These are phyloP conservation scores for Brachionichthys hirsutus DNA, from an alignment of 2,113 vertebrate genomes.

Conservation along the genomic window DNA sequence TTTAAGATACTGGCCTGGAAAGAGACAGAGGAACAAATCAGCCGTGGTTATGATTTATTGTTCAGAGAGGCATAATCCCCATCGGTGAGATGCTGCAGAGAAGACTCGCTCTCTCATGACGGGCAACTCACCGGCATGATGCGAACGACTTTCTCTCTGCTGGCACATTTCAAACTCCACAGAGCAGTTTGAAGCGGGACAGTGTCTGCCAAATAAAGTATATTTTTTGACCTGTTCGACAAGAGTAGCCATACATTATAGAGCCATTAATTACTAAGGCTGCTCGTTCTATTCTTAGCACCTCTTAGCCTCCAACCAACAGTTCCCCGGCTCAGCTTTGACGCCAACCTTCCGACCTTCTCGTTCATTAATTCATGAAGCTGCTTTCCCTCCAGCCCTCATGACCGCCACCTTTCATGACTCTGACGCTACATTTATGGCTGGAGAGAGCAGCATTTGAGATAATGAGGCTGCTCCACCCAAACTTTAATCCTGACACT, in stretches of 20 bases:
- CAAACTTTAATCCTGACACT: conserved; percentile 24
- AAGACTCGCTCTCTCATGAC: conserved; percentile 10
- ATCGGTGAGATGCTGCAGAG: conserved; percentile 8
- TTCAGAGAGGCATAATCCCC: conserved; percentile 29
- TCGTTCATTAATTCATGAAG: conserved; percentile 76
- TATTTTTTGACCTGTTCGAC: not conserved
- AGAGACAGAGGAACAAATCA: conserved; percentile 40
- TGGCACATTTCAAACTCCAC: not conserved
- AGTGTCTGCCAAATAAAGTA: not conserved
- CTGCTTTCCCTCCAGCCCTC: conserved; percentile 51
- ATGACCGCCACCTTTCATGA: conserved; percentile 39
- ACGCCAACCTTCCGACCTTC: conserved; percentile 62
- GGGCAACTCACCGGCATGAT: not conserved
- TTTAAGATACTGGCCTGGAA: conserved; percentile 54
- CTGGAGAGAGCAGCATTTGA: conserved; percentile 41
- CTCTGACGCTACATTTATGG: conserved; percentile 55
- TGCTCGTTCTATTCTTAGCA: conserved; percentile 54
- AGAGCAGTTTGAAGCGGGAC: conserved; percentile 1
- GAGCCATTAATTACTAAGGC: conserved; percentile 32
- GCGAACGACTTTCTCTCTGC: not conserved
- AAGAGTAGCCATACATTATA: conserved; percentile 7
- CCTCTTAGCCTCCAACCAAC: conserved; percentile 33
- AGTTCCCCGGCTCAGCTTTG: conserved; percentile 55
- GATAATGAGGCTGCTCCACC: conserved; percentile 60
- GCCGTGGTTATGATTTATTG: conserved; percentile 41